These are phyloP conservation scores for Lagenorhynchus albirostris DNA, from an alignment of 2,113 vertebrate genomes.

Conservation along the genomic window DNA sequence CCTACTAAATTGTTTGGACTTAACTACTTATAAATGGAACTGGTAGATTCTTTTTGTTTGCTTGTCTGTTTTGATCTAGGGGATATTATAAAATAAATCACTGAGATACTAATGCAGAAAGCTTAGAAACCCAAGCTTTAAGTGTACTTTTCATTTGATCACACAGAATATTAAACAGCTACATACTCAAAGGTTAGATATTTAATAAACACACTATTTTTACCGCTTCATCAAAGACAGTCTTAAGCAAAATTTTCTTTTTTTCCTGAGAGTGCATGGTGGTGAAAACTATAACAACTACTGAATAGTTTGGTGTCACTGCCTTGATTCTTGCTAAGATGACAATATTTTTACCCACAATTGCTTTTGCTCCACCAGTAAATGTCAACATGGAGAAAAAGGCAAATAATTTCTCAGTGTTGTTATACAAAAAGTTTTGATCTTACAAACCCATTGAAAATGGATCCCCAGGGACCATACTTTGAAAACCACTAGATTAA, in stretches of 20 bases:
- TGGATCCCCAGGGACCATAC: neutral
- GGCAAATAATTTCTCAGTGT: neutral
- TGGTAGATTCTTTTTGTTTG: neutral
- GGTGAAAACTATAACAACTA: neutral
- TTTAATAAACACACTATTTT: neutral
- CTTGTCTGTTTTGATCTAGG: neutral
- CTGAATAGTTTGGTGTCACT: neutral
- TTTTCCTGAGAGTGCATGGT: neutral
- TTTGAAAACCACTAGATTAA: neutral
- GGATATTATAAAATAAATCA: neutral
- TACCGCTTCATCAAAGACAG: neutral
- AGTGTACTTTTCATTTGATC: neutral
- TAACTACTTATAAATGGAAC: neutral
- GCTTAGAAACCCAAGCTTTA: neutral
- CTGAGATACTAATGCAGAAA: neutral
- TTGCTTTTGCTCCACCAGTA: neutral
- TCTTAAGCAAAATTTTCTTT: neutral
- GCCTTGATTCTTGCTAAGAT: neutral
- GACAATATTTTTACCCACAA: neutral
- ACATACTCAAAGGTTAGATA: neutral
- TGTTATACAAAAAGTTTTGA: neutral
- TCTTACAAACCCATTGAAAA: neutral
- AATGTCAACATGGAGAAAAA: neutral
- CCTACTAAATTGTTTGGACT: neutral
- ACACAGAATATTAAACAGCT: neutral